A percentile compares a stretch with the other conserved stretches of the same genome.
Evolutionary conservation across 2,113 vertebrate genomes (phyloP).

Genomic region (Mus spicilegus): DNA sequence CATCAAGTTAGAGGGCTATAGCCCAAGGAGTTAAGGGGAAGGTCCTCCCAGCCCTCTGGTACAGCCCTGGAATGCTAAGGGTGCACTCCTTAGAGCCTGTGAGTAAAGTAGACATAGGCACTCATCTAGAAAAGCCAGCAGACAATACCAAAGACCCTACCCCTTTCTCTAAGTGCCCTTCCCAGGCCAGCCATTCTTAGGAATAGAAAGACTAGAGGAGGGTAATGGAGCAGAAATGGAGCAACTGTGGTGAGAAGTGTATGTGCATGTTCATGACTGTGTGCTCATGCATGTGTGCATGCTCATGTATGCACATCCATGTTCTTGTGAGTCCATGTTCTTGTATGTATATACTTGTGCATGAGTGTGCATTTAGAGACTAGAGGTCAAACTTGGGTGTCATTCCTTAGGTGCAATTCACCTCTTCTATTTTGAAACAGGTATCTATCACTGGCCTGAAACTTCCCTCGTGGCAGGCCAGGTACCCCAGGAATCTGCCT

Average conservation of each 20-base stretch:
- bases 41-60: neutral
- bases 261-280: neutral
- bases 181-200: neutral
- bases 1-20: conserved; percentile 49
- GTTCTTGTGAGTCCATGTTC: neutral
- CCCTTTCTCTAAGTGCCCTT: conserved; percentile 40
- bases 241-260: neutral
- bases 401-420: neutral
- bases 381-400: neutral
- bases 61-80: neutral
- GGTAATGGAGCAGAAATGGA: conserved; percentile 37
- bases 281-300: neutral
- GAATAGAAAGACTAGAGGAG: neutral
- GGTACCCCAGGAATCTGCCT: neutral
- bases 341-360: neutral
- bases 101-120: neutral
- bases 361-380: neutral
- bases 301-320: neutral
- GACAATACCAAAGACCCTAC: neutral
- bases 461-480: neutral
- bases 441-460: neutral
- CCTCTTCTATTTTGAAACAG: neutral
- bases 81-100: neutral
- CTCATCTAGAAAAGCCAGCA: neutral
- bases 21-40: neutral